A percentile compares a stretch with the other conserved stretches of the same genome.
Conservation (phyloP, 2,888 invertebrate genomes). For the Gisinianus flammeolus region DNA sequence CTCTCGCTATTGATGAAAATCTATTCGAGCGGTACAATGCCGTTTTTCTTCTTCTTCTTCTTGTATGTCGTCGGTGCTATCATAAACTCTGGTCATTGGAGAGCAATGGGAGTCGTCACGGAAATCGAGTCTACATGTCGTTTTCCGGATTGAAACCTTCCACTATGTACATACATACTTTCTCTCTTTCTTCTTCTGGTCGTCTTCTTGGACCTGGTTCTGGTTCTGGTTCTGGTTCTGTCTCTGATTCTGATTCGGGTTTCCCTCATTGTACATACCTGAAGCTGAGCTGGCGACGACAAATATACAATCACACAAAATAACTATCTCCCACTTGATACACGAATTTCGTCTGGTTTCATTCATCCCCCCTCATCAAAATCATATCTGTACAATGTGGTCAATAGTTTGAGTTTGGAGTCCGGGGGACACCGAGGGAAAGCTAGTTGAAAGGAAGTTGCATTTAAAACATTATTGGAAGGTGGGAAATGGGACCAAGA, state of each 20-base stretch:
- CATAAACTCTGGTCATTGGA: constrained; percentile 40
- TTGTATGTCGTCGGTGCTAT: constrained; percentile 30
- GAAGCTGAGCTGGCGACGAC: too few species aligned
- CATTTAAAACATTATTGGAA: too few species aligned
- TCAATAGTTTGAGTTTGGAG: too few species aligned
- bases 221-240: neutral
- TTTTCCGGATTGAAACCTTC: constrained; percentile 30
- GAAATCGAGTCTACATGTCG: constrained; percentile 33
- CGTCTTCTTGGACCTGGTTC: neutral
- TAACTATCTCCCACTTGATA: too few species aligned
- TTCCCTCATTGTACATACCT: too few species aligned
- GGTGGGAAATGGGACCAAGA: too few species aligned
- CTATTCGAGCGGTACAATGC: constrained; percentile 38
- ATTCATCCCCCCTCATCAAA: neutral
- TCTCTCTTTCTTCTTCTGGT: neutral
- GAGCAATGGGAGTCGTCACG: constrained; percentile 39
- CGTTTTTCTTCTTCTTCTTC: neutral
- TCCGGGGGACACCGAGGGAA: too few species aligned
- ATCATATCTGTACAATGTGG: neutral
- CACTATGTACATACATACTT: neutral
- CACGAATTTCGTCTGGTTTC: too few species aligned
- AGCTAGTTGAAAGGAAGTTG: too few species aligned
- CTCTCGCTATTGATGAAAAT: constrained; percentile 38
- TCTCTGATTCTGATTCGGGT: too few species aligned
- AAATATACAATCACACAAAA: too few species aligned